Conservation (phyloP, 2,113 vertebrate species). For the Epinephelus cyanopodus region DNA sequence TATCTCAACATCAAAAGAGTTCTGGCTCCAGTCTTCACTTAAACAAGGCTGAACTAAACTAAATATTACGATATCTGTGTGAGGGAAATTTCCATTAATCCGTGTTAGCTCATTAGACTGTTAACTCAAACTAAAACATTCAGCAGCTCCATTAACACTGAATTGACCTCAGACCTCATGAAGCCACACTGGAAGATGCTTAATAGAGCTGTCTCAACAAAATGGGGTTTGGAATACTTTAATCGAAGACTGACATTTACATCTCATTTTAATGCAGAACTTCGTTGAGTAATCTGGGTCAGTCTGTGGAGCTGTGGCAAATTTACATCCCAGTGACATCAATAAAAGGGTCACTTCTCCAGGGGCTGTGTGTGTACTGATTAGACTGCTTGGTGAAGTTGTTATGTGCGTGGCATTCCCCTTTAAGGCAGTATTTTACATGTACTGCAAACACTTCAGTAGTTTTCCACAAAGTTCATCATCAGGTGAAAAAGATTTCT, state of each 20-base stretch:
- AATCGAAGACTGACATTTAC: background rate
- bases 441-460: background rate
- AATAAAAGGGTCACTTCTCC: background rate
- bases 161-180: background rate
- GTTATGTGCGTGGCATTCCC: background rate
- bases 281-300: background rate
- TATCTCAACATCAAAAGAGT: background rate
- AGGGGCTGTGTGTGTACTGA: background rate
- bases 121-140: background rate
- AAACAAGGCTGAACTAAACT: too few relatives aligned
- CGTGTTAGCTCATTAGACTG: background rate
- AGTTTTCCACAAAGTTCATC: background rate
- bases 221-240: background rate
- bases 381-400: background rate
- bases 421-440: background rate
- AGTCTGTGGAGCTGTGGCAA: background rate
- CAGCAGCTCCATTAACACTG: background rate
- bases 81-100: background rate
- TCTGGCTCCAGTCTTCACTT: background rate
- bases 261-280: background rate
- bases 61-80: background rate
- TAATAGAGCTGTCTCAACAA: background rate
- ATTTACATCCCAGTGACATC: background rate
- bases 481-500: conserved; percentile 79
- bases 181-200: background rate